phyloP scores from a whole-genome alignment of 2,113 vertebrate species.

The Pelecanus crispus region DNA sequence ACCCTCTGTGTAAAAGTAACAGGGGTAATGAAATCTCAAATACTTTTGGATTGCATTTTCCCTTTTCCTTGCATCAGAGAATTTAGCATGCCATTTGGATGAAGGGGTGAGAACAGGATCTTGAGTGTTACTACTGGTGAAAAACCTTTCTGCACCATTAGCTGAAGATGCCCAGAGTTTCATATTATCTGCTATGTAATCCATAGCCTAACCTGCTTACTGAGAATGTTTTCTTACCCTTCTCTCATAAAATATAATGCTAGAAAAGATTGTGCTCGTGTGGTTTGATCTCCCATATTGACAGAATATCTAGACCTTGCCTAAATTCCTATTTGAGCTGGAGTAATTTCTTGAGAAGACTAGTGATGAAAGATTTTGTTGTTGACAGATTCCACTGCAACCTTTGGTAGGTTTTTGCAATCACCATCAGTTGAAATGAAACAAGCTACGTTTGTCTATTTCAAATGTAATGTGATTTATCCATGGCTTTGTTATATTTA shows the following conservation, averaged over 20 bases:
- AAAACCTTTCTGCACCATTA: not conserved
- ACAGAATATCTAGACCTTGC: not conserved
- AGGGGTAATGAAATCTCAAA: not conserved
- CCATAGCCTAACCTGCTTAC: not conserved
- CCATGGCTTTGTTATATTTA: not conserved
- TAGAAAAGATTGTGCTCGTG: not conserved
- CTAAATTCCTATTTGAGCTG: not conserved
- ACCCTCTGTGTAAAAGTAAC: not conserved
- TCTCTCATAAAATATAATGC: not conserved
- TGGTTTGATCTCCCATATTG: not conserved
- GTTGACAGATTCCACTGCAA: not conserved
- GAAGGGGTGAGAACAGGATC: not conserved
- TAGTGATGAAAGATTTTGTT: not conserved
- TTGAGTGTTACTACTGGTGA: not conserved
- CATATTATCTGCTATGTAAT: not conserved
- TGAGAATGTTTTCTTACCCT: not conserved
- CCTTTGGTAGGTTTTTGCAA: not conserved
- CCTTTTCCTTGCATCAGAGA: not conserved
- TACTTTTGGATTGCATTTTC: not conserved
- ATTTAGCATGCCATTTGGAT: not conserved
- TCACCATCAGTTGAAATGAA: not conserved
- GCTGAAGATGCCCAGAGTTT: not conserved
- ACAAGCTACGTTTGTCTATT: not conserved
- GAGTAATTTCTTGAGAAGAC: not conserved
- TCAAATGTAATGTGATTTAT: not conserved